Base-by-base conservation (phyloP, 2,888 invertebrate species). In the Sturmia bella region DNA sequence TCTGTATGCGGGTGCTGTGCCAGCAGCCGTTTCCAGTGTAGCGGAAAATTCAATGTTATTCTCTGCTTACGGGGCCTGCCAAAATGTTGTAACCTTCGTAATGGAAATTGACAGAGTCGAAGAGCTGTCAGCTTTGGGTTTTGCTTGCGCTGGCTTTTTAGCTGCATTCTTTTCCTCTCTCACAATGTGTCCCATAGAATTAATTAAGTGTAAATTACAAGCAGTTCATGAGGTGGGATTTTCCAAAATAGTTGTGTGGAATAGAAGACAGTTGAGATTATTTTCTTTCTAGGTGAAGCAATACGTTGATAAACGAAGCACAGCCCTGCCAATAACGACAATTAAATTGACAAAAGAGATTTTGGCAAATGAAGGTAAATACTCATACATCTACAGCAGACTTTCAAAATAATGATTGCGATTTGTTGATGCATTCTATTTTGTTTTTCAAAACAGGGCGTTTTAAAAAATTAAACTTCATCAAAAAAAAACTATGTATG, bases 11-110 rank as follows among this genome's bases (percentile, higher is more conserved):
- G 99, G 99, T 15, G 98, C 99, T 0, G 92, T 97, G 9, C 99
- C 99, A 9, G 98, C 99, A 0, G 92, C 99, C 12, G 95, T 95
- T 74, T 99, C 99, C 0, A 99, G 99, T 92, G 95, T 99, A 19
- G 97, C 98, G 15, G 99, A 99, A 91, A 99, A 99, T 91, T 98
- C 99, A 0, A 96, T 99, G 3, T 92, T 99, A 1, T 99, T 99
- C 92, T 95, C 98, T 79, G 94, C 94, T 1, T 99, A 99, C 91
- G 99, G 99, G 5, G 94, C 96, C 85, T 99, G 99, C 88, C 99
- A 99, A 91, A 98, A 97, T 90, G 92, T 94, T 83, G 95, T 99
- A 56, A 92, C 91, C 1, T 89, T 91, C 48, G 43, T 89, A 24
- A 84, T 88, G 19, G 88, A 90, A 54, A 86, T 89, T 41, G 85